Percentiles rank a stretch among this genome's conserved stretches.
These are phyloP conservation scores for Andrena chrysosceles DNA, from an alignment of 2,888 invertebrate genomes.

Conservation along the genomic window DNA sequence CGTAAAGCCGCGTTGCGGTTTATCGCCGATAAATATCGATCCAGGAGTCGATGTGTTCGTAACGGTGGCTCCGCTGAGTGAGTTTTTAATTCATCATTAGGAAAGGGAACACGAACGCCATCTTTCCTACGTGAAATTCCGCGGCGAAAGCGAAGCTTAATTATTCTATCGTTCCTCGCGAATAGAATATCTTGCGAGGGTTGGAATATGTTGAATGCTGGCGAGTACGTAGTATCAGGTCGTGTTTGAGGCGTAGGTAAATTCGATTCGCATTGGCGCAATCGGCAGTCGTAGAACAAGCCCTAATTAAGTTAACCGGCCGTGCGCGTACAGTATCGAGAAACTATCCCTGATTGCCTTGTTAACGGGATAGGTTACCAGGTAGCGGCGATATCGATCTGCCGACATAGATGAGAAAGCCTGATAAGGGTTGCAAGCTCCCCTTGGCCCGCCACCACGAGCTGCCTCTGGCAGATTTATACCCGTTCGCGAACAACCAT, in stretches of 20 bases:
- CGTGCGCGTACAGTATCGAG: constrained; percentile 77
- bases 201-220: too few relatives aligned
- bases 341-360: constrained; percentile 83
- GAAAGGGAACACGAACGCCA: too few relatives aligned
- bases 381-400: constrained; percentile 81
- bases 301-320: constrained; percentile 83
- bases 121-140: too few relatives aligned
- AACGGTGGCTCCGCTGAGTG: background rate
- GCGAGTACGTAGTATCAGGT: background rate
- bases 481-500: constrained; percentile 62
- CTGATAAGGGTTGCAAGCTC: constrained; percentile 79
- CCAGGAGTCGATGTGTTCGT: background rate
- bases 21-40: constrained; percentile 59
- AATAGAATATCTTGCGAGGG: too few relatives aligned
- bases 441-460: constrained; percentile 25
- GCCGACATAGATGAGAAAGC: constrained; percentile 59
- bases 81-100: constrained; percentile 13
- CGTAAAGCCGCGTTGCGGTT: constrained; percentile 41
- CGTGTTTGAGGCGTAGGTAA: constrained; percentile 42
- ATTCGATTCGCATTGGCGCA: constrained; percentile 75
- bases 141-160: too few relatives aligned
- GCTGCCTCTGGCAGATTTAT: constrained; percentile 78
- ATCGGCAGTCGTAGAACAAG: constrained; percentile 81
- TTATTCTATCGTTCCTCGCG: too few relatives aligned
- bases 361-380: constrained; percentile 82